Conservation (phyloP, 2,797 vertebrate species). For the Cryptoblepharus egeriae region DNA sequence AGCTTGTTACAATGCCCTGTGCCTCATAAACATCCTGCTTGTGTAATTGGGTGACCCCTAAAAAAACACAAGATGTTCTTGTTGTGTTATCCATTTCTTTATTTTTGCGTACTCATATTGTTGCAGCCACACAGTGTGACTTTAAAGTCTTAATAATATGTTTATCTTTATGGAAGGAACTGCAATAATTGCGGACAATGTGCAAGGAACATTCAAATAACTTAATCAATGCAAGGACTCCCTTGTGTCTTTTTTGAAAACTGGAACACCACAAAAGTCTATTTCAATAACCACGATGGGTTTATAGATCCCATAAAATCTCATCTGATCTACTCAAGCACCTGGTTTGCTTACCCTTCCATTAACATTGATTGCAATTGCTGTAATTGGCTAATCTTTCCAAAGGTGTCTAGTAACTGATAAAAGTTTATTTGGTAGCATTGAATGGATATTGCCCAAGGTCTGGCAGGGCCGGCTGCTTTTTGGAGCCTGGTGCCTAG, state of each 20-base stretch:
- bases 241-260: not conserved
- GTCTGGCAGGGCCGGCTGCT: no score
- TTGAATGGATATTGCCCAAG: not conserved
- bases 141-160: not conserved
- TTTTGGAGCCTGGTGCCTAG: no score
- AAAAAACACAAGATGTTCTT: not conserved
- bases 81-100: not conserved
- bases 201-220: slow-evolving; percentile 20
- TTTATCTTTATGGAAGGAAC: slow-evolving; percentile 17
- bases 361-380: not conserved
- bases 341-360: not conserved
- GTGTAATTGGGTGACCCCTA: not conserved
- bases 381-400: not conserved
- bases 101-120: not conserved
- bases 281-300: not conserved
- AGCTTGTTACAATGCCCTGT: rapidly evolving
- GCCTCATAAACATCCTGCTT: not conserved
- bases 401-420: not conserved
- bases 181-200: not conserved
- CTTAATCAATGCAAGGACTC: not conserved
- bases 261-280: not conserved
- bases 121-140: not conserved
- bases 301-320: slow-evolving; percentile 4
- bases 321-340: not conserved
- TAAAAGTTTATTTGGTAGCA: not conserved